Evolutionary conservation across 2,888 invertebrate genomes (phyloP).

Genomic region (Drosophila heteroneura): DNA sequence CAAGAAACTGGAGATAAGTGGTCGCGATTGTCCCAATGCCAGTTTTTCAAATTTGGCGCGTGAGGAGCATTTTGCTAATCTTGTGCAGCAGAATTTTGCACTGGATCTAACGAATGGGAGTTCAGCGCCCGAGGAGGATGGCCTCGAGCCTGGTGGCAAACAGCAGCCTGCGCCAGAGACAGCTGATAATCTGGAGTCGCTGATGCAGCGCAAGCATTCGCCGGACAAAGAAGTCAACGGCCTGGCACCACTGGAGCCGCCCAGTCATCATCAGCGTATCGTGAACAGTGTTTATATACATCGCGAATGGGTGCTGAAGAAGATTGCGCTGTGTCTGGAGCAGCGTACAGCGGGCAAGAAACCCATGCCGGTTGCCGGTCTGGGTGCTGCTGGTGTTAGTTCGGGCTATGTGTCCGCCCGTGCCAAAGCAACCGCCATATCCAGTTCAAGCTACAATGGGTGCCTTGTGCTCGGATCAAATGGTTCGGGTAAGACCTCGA

Average conservation of each 20-base stretch:
- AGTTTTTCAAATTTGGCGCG: conserved; percentile 85
- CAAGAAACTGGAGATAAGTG: conserved; percentile 84
- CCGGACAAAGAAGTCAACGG: conserved; percentile 85
- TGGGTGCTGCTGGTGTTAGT: conserved; percentile 62
- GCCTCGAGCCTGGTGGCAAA: conserved; percentile 38
- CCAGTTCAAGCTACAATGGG: conserved; percentile 88
- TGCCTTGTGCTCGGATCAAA: conserved; percentile 95
- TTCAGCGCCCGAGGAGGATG: conserved; percentile 74
- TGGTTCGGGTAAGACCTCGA: conserved; percentile 97
- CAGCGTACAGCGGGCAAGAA: conserved; percentile 93
- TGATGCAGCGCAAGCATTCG: conserved; percentile 84
- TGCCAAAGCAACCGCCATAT: conserved; percentile 81
- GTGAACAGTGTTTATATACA: conserved; percentile 83
- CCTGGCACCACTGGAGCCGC: conserved; percentile 54
- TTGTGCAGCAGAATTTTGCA: conserved; percentile 85
- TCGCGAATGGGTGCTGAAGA: conserved; percentile 98
- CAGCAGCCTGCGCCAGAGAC: conserved; percentile 71
- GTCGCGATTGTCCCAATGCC: conserved; percentile 84
- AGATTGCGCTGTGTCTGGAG: conserved; percentile 95
- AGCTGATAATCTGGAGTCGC: conserved; percentile 82
- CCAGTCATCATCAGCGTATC: conserved; percentile 62
- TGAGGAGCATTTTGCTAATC: conserved; percentile 85
- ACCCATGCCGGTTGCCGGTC: conserved; percentile 69
- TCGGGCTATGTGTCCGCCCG: conserved; percentile 78
- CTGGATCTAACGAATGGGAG: conserved; percentile 72